phyloP scores from a whole-genome alignment of 2,797 vertebrate genomes.

The Pangasius djambal region DNA sequence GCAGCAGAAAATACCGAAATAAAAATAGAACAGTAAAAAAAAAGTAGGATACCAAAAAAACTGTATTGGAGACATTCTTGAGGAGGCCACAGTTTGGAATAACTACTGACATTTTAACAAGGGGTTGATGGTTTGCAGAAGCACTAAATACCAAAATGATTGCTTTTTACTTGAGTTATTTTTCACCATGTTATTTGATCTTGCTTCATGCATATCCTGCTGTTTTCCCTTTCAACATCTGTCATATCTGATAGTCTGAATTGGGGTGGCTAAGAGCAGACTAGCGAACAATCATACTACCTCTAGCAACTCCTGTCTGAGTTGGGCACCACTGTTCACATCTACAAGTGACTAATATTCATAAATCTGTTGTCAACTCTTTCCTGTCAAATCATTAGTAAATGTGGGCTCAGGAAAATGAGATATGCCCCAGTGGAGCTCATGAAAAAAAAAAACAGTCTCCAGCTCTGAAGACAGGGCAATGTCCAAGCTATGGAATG shows the following conservation, averaged over 20 bases:
- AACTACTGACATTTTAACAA: slow-evolving; percentile 40
- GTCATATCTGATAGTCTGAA: slow-evolving; percentile 24
- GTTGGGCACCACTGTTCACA: slow-evolving; percentile 11
- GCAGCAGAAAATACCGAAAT: slow-evolving; percentile 44
- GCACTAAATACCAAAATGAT: slow-evolving; percentile 49
- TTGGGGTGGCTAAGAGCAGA: slow-evolving; percentile 5
- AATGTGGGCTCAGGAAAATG: slow-evolving; percentile 31
- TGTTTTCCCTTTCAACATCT: slow-evolving; percentile 23
- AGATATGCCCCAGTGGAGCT: slow-evolving; percentile 20
- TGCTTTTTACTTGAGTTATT: slow-evolving; percentile 31
- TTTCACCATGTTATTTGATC: slow-evolving; percentile 40
- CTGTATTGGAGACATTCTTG: slow-evolving; percentile 38
- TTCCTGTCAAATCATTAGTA: slow-evolving; percentile 34
- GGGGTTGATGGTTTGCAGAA: slow-evolving; percentile 44
- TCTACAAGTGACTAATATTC: slow-evolving; percentile 30
- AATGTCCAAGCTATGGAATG: slow-evolving; percentile 52
- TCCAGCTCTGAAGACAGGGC: slow-evolving; percentile 41
- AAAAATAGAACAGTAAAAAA: slow-evolving; percentile 3
- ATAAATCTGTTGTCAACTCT: slow-evolving; percentile 29
- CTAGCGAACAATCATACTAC: neutral
- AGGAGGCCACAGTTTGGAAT: slow-evolving; percentile 40
- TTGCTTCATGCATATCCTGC: slow-evolving; percentile 35
- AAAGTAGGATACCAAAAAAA: neutral
- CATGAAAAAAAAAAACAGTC: slow-evolving; percentile 14
- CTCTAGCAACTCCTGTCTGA: neutral